Base-by-base conservation (phyloP, 2,797 vertebrate species). In the Pristis pectinata region DNA sequence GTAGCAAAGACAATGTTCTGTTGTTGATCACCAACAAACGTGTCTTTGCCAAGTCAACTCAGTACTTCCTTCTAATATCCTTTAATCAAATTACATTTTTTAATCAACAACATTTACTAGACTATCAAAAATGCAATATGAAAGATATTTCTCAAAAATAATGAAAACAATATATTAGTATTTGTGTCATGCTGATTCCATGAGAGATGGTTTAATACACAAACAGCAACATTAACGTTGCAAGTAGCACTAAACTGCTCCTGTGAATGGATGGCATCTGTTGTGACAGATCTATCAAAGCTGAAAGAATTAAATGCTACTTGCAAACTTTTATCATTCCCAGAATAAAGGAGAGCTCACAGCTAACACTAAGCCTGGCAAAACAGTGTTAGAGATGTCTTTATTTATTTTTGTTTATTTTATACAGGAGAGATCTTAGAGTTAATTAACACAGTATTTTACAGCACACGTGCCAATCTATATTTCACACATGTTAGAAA, bases 331-430 rank as follows among this genome's bases (percentile, higher is more conserved):
- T 70, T 72, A 93, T 49, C 92, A n/a, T 53, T 44, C 70, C 70
- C 27, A 94, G 8, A 94, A 74, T 30, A 76, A 94, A 7, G 7
- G 92, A 34, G 27, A 74, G 70, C 34, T 94, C 92, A 56, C 44
- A 94, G 15, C 27, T 53, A 76, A 76, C 44, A 76, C 44, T 6
- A 30, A 53, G 8, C 67, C 70, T 74, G 67, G 7, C 70, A 94
- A 11, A 93, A 17, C 22, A 34, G 64, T 30, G 27, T 44, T 93
- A 64, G 17, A 91, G 19, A 17, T 49, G 44, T 93, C 70, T 44
- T 72, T 30, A 93, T 74, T 93, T 87, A 59, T 34, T 53, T 72
- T 93, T 74, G 41, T 74, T 93, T 74, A 93, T 93, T 72, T 93
- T 74, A 93, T 93, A 8, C 37, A 93, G 56, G 67, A 44, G 67